Percentiles rank a stretch among this genome's conserved stretches.
These are phyloP conservation scores for Perdita meconis DNA, from an alignment of 2,888 invertebrate species.

Conservation along the genomic window DNA sequence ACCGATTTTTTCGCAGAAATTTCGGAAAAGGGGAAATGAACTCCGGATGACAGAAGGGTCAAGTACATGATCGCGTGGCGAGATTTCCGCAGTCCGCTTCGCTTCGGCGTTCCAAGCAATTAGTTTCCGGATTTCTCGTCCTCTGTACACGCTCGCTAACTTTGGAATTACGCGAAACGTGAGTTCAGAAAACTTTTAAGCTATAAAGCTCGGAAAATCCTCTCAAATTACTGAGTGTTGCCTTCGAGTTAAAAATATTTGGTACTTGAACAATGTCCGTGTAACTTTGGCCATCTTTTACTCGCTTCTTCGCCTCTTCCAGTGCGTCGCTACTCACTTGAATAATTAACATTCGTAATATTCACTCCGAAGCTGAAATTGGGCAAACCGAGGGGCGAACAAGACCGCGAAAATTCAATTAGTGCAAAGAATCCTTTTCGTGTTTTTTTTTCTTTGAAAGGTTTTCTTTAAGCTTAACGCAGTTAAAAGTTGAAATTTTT, in stretches of 20 bases:
- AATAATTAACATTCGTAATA: no score
- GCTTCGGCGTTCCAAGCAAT: constrained; percentile 44
- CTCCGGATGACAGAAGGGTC: no score
- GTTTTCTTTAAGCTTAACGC: no score
- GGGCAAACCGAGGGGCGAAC: no score
- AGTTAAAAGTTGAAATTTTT: no score
- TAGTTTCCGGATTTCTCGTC: constrained; percentile 41
- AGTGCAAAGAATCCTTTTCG: no score
- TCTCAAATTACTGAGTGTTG: constrained; percentile 28
- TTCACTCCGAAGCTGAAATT: no score
- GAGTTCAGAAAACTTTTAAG: constrained; percentile 34
- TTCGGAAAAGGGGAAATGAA: no score
- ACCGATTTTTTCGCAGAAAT: no score
- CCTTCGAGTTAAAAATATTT: constrained; percentile 31
- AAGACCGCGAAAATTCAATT: no score
- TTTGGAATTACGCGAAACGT: constrained; percentile 35
- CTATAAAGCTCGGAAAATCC: constrained; percentile 48
- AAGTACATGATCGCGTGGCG: not conserved
- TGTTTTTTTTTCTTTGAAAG: no score
- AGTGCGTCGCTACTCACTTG: not conserved
- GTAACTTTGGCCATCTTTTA: not conserved
- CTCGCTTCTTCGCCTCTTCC: no score
- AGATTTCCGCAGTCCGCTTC: constrained; percentile 23
- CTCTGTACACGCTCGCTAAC: constrained; percentile 31
- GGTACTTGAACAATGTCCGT: not conserved